A percentile compares a stretch with the other conserved stretches of the same genome.
phyloP scores from a whole-genome alignment of 2,797 vertebrate species.

The Thaleichthys pacificus region DNA sequence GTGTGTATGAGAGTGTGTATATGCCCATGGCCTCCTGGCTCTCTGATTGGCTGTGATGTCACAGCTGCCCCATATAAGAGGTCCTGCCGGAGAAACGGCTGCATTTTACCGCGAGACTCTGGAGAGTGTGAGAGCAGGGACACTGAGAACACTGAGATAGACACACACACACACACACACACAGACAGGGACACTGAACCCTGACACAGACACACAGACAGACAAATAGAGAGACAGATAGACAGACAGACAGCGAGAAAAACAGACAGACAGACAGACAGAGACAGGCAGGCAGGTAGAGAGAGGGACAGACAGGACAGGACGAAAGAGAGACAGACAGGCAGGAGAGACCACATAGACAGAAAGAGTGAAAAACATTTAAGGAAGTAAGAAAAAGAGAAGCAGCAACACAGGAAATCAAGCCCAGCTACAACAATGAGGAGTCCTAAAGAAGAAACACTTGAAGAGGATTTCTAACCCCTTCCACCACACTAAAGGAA shows the following conservation, averaged over 20 bases:
- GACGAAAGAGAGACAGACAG: neutral
- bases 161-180: no score
- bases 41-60: constrained; percentile 12
- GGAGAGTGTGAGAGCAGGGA: neutral
- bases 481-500: neutral
- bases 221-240: neutral
- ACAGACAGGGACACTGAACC: no score
- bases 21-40: neutral
- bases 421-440: neutral
- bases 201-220: no score
- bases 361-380: neutral
- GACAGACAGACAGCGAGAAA: neutral
- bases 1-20: neutral
- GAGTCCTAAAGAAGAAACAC: neutral
- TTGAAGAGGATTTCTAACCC: neutral
- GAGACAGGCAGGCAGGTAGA: neutral
- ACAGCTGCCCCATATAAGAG: constrained; percentile 1
- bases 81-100: neutral
- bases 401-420: neutral
- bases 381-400: neutral
- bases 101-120: neutral
- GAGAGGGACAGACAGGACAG: neutral
- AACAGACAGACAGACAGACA: constrained; percentile 4
- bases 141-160: no score
- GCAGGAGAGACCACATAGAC: neutral